Base-by-base conservation (phyloP, 2,113 vertebrate genomes). In the Acanthochromis polyacanthus region DNA sequence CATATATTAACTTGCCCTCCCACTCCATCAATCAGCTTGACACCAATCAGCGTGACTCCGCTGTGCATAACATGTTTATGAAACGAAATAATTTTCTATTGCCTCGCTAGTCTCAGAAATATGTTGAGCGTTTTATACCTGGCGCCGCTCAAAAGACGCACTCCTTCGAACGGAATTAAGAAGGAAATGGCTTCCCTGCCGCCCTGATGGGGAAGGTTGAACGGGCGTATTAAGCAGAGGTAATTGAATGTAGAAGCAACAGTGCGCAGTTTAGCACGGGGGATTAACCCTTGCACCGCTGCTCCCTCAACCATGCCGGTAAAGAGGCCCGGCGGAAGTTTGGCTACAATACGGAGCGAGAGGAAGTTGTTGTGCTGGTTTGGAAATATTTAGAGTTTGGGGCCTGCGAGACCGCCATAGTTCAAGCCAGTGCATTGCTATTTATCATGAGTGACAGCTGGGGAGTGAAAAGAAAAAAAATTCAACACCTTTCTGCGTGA, bases 161-260 rank as follows among this genome's bases (percentile, higher is more conserved):
- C 57, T 73, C 67, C 70, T 75, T 70, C 3, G 48, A 80, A 77
- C 20, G 53, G 86, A 90, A 85, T 90, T 83, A 85, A 75, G 76
- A 86, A 53, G 80, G 71, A 87, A 85, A 80, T 78, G 66, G 71
- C 70, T 84, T 86, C 83, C 79, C 78, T 68, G 10, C 51, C 1
- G 40, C 71, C 7, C 61, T 69, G 88, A 85, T 85, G 71, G 85
- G 74, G 72, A 80, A 85, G 90, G 90, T 83, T 86, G 84, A 87
- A 23, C 48, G 50, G 80, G 46, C 10, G 25, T 91, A 89, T 92
- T 93, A 90, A 89, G 73, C 88, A 78, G 78, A 80, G 74, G 80
- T 92, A 93, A 91, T 93, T 90, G 89, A 93, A 93, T 90, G 88
- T 87, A 88, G 84, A 89, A 67, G 85, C 81, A 70, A 66, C 74